Base-by-base conservation (phyloP, 2,888 invertebrate species). In the Stegana nigrithorax region DNA sequence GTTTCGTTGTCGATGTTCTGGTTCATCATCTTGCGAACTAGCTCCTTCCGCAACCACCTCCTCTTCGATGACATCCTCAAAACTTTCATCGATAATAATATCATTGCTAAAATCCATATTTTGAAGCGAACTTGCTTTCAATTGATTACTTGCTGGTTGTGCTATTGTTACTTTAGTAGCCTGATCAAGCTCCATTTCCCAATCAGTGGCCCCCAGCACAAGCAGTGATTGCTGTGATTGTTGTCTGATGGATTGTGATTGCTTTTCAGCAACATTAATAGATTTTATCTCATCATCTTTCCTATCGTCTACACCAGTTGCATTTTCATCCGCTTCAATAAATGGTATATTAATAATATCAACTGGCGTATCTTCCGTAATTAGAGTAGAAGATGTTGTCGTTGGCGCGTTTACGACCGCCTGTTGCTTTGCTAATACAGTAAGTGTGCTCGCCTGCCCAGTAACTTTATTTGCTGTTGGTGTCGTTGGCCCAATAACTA, bases 121-220 rank as follows among this genome's bases (percentile, higher is more conserved):
- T 53, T 67, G 67, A 19, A 59, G 65, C 39, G 50, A 59, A n/a
- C n/a, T n/a, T n/a, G n/a, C n/a, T n/a, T n/a, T n/a, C n/a, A n/a
- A n/a, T n/a, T 27, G 65, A 39, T 56, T 64, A n/a, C 57, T 59
- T 23, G 32, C 63, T 23, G 27, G 60, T 26, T 42, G 56, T 59
- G 29, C 45, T 59, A n/a, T 36, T 55, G 14, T 63, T 50, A 21
- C 63, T 62, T 83, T 70, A 5, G 82, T 81, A 47, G 84, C 88
- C 65, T 89, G 87, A 66, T 89, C 90, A 45, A 89, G 79, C 73
- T 89, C 90, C 85, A 89, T 88, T 79, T 90, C 90, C 90, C 90
- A 90, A 70, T 90, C 89, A 19, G 84, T 84, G 14, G 81, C 81
- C 63, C 81, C 82, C 5, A 84, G 72, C 23, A 84, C 75, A 56